Evolutionary conservation across 2,113 vertebrate species (phyloP).

Genomic region (Meleagris gallopavo): DNA sequence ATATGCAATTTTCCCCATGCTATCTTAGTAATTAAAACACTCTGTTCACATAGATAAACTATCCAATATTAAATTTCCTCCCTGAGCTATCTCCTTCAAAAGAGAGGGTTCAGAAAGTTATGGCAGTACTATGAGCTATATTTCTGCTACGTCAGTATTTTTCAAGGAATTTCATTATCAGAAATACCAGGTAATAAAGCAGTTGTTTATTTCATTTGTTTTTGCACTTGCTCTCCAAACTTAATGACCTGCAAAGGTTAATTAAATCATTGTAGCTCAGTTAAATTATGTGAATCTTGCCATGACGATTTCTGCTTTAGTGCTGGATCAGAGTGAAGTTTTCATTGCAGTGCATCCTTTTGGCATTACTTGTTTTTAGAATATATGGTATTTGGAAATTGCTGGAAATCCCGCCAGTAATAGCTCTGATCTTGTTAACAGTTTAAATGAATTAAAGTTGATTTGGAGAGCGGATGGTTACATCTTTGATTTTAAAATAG

Average conservation of each 20-base stretch:
- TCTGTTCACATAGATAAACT: background rate
- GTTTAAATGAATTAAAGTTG: background rate
- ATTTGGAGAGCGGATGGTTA: background rate
- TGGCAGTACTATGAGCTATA: background rate
- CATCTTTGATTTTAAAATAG: background rate
- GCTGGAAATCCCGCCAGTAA: background rate
- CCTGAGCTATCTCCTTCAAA: background rate
- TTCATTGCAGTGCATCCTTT: background rate
- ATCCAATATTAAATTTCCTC: background rate
- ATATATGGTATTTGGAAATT: slow-evolving; percentile 9
- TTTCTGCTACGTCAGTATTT: background rate
- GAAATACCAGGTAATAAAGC: background rate
- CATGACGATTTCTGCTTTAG: background rate
- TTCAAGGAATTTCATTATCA: background rate
- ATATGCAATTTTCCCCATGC: background rate
- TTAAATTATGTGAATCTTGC: background rate
- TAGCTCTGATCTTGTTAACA: background rate
- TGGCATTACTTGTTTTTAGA: slow-evolving; percentile 8
- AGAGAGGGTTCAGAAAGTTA: background rate
- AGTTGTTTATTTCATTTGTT: background rate
- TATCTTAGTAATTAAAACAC: background rate
- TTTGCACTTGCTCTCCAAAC: background rate
- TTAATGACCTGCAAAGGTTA: background rate
- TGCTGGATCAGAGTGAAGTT: background rate
- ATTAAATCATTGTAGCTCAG: background rate